A percentile compares a stretch with the other conserved stretches of the same genome.
phyloP scores from a whole-genome alignment of 1,140 invertebrate genomes.

The Luehdorfia chinensis region DNA sequence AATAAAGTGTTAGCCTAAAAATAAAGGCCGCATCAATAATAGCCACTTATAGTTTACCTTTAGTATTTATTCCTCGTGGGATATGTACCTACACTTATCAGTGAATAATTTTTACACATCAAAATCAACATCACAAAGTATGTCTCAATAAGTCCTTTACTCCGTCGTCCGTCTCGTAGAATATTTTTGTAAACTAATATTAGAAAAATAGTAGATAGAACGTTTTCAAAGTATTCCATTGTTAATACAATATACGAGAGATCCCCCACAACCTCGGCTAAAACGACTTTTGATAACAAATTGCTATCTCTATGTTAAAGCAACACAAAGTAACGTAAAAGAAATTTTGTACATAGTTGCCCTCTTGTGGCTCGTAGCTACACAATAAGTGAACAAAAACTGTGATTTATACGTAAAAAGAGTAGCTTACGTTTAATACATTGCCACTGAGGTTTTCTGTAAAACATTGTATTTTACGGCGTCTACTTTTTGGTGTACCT shows the following conservation, averaged over 20 bases:
- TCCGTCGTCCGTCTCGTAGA: too few species aligned
- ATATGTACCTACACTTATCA: too few species aligned
- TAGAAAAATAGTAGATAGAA: neutral
- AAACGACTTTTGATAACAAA: constrained; percentile 19
- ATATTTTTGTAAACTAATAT: too few species aligned
- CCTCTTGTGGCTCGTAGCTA: constrained; percentile 19
- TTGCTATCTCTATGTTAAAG: constrained; percentile 18
- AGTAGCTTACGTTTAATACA: constrained; percentile 14
- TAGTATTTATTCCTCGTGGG: too few species aligned
- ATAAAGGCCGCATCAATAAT: too few species aligned
- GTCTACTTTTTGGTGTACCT: neutral
- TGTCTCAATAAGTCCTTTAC: too few species aligned
- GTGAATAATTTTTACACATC: too few species aligned
- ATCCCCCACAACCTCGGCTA: constrained; percentile 11
- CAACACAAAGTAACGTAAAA: constrained; percentile 18
- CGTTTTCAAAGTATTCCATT: neutral
- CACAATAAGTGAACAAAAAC: constrained; percentile 19
- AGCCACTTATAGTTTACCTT: too few species aligned
- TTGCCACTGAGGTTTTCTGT: constrained; percentile 8
- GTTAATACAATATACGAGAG: constrained; percentile 8
- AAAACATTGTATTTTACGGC: constrained; percentile 6
- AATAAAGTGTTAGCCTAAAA: too few species aligned
- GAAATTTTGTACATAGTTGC: constrained; percentile 18
- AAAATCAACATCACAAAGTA: too few species aligned
- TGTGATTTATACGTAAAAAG: constrained; percentile 17